phyloP scores from a whole-genome alignment of 2,113 vertebrate species.

The Mustela nigripes region DNA sequence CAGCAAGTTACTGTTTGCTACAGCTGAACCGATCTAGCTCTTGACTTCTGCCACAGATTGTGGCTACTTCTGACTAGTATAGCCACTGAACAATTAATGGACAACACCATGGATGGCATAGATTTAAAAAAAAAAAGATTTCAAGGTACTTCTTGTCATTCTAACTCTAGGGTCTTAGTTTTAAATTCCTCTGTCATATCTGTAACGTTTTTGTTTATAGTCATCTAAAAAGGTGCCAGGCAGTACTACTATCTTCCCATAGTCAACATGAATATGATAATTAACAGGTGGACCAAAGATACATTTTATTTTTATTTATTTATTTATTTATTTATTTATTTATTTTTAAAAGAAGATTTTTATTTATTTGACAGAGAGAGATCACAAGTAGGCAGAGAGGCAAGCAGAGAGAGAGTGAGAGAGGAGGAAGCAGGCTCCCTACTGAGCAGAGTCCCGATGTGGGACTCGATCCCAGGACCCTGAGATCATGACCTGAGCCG shows the following conservation, averaged over 20 bases:
- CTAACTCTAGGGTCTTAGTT: background rate
- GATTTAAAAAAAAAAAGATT: background rate
- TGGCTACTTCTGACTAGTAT: background rate
- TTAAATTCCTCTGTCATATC: background rate
- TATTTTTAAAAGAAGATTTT: no score
- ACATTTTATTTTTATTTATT: background rate
- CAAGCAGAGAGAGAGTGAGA: no score
- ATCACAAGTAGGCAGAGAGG: no score
- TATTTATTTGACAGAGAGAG: no score
- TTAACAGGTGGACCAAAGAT: background rate
- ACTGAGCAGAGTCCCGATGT: no score
- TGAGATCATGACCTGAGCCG: no score
- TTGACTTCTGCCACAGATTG: background rate
- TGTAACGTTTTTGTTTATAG: background rate
- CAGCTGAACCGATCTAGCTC: background rate
- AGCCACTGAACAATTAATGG: background rate
- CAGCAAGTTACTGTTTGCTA: background rate
- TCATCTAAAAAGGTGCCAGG: background rate
- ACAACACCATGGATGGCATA: background rate
- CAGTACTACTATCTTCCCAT: background rate
- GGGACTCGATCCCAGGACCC: no score
- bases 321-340: no score
- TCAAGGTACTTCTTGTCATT: background rate
- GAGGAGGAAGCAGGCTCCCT: no score
- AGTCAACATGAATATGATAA: background rate